Base-by-base conservation (phyloP, 2,113 vertebrate genomes). In the Perca flavescens region DNA sequence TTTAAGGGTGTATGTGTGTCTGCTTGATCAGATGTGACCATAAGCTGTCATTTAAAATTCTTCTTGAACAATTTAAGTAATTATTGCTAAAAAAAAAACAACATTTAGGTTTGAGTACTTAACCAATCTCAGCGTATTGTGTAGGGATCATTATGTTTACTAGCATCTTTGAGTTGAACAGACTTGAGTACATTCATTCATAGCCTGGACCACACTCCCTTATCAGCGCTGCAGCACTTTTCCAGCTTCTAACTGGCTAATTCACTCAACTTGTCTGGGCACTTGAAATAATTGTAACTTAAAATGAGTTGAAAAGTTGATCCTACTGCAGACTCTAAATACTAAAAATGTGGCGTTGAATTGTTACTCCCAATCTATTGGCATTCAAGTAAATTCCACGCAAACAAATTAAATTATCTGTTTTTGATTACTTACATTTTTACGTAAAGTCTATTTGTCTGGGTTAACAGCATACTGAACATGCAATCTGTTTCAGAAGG, bases 41-140 rank as follows among this genome's bases (percentile, higher is more conserved):
- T 90, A 90, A 90, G 89, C 86, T 86, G 80, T 82, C 88, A 86
- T 91, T 94, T 88, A 92, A 87, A 92, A 89, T 12, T 28, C 13
- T 22, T 22, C 62, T 12, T 31, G 16, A 67, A 19, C 2, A 50
- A 19, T 6, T 17, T 50, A 28, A 28, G n/a, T 28, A 10, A 47
- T 19, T 19, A 6, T 10, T 50, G 3, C 64, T 5, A 10, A 11
- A 22, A 65, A 15, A 16, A 11, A 43, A 40, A 40, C 4, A 31
- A 31, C 34, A 22, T 5, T 43, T 43, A 2, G 2, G 22, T 5
- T 25, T 66, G 15, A 28, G 4, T 34, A 34, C 49, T 52, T 34
- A 7, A 52, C 14, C 22, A 49, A 28, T 49, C 16, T 67, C 17
- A 19, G 15, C 19, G 28, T 50, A 47, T 17, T 66, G 64, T 17